phyloP scores from a whole-genome alignment of 1,140 invertebrate species.

The Zaprionus davidi region DNA sequence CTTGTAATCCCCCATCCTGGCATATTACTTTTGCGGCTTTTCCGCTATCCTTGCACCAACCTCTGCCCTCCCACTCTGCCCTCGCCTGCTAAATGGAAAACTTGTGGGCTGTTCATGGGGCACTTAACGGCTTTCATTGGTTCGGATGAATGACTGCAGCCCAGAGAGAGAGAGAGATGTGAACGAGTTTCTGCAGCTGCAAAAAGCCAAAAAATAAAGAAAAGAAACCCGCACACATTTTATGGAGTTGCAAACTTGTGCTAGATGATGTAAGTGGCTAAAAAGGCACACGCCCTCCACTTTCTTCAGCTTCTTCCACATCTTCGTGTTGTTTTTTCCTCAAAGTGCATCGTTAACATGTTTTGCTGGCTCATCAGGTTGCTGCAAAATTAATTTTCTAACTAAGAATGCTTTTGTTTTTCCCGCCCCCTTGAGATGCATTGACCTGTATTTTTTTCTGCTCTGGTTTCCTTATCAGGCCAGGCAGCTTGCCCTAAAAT shows the following conservation, averaged over 20 bases:
- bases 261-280: conserved; percentile 64
- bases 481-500: conserved; percentile 2
- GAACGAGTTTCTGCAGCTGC: neutral
- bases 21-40: conserved; percentile 66
- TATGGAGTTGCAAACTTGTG: conserved; percentile 67
- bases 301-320: neutral
- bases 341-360: conserved; percentile 52
- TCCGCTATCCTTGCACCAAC: conserved; percentile 25
- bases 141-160: conserved; percentile 41
- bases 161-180: conserved; percentile 6
- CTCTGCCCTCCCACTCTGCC: conserved; percentile 1
- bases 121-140: conserved; percentile 69
- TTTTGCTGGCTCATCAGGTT: conserved; percentile 41
- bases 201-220: conserved; percentile 34
- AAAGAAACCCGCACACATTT: conserved; percentile 41
- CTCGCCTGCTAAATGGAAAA: conserved; percentile 44
- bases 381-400: conserved; percentile 41
- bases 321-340: conserved; percentile 1
- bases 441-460: conserved; percentile 49
- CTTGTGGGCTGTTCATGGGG: conserved; percentile 47
- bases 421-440: conserved; percentile 18
- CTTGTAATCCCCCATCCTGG: conserved; percentile 4
- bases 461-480: conserved; percentile 18
- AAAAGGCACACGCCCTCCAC: conserved; percentile 29
- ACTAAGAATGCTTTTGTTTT: conserved; percentile 2